These are phyloP conservation scores for Diglossa cyanea DNA, from an alignment of 2,797 vertebrate genomes.

Conservation along the genomic window DNA sequence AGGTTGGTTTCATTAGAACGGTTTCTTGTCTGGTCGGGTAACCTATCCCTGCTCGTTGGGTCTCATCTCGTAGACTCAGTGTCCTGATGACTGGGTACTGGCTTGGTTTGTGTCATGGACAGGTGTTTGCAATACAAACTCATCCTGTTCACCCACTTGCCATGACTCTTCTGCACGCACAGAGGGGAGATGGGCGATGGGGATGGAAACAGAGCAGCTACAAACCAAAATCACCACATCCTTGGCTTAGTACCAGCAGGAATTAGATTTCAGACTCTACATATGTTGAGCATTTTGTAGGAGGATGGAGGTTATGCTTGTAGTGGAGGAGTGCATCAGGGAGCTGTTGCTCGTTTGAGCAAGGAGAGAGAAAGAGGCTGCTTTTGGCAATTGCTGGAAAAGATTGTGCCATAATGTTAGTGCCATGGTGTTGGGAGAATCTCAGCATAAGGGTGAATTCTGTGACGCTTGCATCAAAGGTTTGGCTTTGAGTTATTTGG, in stretches of 20 bases:
- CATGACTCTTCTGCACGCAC: accelerated
- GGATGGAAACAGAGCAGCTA: not conserved
- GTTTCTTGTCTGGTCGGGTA: not conserved
- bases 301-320: not conserved
- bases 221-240: not conserved
- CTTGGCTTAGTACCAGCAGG: not conserved
- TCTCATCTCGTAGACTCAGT: not conserved
- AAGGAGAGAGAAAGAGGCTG: not conserved
- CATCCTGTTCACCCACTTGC: accelerated
- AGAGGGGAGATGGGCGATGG: not conserved
- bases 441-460: not conserved
- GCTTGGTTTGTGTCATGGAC: not conserved
- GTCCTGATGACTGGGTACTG: not conserved
- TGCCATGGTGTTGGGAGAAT: not conserved
- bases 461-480: not conserved
- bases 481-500: not conserved
- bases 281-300: not conserved
- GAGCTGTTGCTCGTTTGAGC: not conserved
- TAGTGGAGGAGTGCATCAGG: not conserved
- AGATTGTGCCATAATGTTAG: not conserved
- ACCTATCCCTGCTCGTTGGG: not conserved
- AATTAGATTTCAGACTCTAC: not conserved
- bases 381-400: not conserved
- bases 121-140: not conserved
- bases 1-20: not conserved